Conservation (phyloP, 2,797 vertebrate genomes). For the Lepidocolaptes lacrymiger region DNA sequence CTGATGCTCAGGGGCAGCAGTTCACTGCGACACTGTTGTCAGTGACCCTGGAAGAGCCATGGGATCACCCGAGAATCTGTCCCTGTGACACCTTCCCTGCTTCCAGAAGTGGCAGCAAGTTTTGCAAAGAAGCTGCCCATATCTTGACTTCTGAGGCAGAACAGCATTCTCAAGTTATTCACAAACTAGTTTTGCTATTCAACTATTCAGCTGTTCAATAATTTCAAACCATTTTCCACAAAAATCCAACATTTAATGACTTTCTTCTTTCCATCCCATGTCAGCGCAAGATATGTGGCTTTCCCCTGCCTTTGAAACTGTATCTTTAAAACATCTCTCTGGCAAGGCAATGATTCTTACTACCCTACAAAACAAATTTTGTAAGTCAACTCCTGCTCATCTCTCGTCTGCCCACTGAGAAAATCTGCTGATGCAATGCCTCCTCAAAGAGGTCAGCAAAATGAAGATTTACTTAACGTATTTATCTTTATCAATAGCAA, state of each 20-base stretch:
- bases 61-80: not conserved
- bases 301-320: constrained; percentile 32
- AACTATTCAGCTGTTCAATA: not conserved
- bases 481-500: constrained; percentile 80
- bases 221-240: constrained; percentile 7
- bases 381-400: constrained; percentile 66
- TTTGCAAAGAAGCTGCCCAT: not conserved
- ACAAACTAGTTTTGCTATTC: not conserved
- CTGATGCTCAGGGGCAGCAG: not conserved
- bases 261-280: not conserved
- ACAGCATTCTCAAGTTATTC: not conserved
- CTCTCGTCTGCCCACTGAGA: constrained; percentile 74
- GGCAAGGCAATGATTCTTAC: constrained; percentile 66
- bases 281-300: not conserved
- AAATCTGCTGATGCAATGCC: constrained; percentile 79
- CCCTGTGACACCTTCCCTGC: not conserved
- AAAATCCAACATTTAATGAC: not conserved
- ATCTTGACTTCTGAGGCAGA: not conserved
- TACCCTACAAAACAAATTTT: constrained; percentile 30
- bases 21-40: not conserved
- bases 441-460: constrained; percentile 81
- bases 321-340: constrained; percentile 54
- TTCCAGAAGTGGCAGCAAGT: not conserved
- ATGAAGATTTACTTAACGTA: constrained; percentile 82
- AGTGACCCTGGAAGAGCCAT: not conserved